phyloP scores from a whole-genome alignment of 1,140 invertebrate species.

The Drosophila rufa region DNA sequence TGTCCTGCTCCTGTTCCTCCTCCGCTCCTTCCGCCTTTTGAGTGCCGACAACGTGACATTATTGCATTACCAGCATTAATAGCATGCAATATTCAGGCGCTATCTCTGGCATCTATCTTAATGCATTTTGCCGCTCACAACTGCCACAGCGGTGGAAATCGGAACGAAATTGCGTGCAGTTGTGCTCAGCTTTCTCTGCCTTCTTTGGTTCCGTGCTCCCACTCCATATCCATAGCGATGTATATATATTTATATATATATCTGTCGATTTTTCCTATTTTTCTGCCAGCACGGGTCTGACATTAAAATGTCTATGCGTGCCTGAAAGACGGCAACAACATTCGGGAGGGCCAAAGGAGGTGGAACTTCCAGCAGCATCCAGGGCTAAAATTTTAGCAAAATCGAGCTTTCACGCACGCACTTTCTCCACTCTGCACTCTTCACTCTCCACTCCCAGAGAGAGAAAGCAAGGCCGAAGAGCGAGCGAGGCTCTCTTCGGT shows the following conservation, averaged over 20 bases:
- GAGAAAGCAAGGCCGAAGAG: slow-evolving; percentile 2
- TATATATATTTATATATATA: slow-evolving; percentile 1
- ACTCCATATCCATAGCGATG: not conserved
- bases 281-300: slow-evolving; percentile 64
- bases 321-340: slow-evolving; percentile 67
- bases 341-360: slow-evolving; percentile 9
- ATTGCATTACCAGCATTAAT: slow-evolving; percentile 40
- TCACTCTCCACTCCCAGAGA: slow-evolving; percentile 9
- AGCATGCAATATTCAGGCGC: slow-evolving; percentile 33
- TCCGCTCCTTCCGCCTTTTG: not conserved
- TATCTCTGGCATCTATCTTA: slow-evolving; percentile 23
- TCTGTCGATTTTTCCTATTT: slow-evolving; percentile 40
- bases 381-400: slow-evolving; percentile 70
- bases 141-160: slow-evolving; percentile 58
- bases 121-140: slow-evolving; percentile 36
- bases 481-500: slow-evolving; percentile 43
- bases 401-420: slow-evolving; percentile 65
- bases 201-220: not conserved
- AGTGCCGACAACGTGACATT: slow-evolving; percentile 4
- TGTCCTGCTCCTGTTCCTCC: not conserved
- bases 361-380: slow-evolving; percentile 73
- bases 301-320: slow-evolving; percentile 81
- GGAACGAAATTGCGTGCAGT: slow-evolving; percentile 71
- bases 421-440: slow-evolving; percentile 32
- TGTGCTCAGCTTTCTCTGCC: not conserved